phyloP scores from a whole-genome alignment of 2,113 vertebrate genomes.

The Pitta sordida region DNA sequence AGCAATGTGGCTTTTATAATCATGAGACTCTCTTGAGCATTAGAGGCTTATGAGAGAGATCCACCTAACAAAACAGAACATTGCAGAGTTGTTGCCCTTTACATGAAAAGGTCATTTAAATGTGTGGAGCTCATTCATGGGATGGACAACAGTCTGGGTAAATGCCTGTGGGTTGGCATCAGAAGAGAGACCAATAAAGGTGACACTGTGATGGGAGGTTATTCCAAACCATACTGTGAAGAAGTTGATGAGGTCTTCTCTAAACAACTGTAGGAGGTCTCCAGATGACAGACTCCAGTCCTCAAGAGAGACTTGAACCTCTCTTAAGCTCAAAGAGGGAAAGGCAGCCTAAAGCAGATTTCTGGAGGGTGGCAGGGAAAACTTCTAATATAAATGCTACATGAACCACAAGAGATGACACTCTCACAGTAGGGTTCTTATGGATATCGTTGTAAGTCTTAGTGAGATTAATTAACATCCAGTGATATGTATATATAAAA shows the following conservation, averaged over 20 bases:
- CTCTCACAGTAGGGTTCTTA: background rate
- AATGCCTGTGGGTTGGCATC: background rate
- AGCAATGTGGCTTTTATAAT: background rate
- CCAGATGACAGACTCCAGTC: background rate
- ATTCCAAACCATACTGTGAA: background rate
- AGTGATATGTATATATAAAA: background rate
- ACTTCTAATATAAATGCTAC: background rate
- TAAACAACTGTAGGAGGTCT: background rate
- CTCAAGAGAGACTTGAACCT: background rate
- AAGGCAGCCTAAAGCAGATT: background rate
- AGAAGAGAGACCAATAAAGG: background rate
- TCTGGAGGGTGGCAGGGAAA: background rate
- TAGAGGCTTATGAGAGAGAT: background rate
- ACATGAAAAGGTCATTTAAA: background rate
- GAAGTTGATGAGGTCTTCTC: background rate
- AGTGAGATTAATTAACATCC: background rate
- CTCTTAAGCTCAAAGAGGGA: background rate
- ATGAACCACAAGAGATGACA: background rate
- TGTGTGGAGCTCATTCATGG: background rate
- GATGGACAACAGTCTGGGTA: background rate
- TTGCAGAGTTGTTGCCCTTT: background rate
- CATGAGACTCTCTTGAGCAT: background rate
- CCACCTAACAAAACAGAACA: background rate
- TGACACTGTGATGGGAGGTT: background rate
- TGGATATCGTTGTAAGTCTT: background rate